Evolutionary conservation across 2,888 invertebrate species (phyloP).

Genomic region (Steinernema scapterisci): DNA sequence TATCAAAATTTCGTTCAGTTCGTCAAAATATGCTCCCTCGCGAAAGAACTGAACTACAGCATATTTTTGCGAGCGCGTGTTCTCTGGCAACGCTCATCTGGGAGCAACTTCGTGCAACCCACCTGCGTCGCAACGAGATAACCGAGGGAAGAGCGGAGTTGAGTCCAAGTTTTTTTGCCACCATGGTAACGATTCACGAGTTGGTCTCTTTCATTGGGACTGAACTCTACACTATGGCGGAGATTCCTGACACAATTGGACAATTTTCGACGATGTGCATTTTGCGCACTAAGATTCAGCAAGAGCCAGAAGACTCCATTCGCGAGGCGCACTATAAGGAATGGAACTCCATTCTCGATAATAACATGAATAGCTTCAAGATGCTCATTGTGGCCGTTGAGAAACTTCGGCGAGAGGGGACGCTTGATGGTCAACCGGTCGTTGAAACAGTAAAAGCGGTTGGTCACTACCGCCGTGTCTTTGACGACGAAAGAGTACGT

Average conservation of each 20-base stretch:
- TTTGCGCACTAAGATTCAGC: background rate
- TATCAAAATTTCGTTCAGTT: background rate
- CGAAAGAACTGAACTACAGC: background rate
- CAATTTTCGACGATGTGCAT: background rate
- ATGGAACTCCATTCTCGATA: background rate
- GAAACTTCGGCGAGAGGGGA: no score
- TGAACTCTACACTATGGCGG: background rate
- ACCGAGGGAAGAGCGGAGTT: no score
- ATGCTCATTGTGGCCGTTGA: no score
- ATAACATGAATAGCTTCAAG: no score
- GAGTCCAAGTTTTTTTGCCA: background rate
- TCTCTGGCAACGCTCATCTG: background rate
- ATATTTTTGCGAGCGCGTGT: background rate
- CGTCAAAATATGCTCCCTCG: background rate
- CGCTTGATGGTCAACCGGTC: no score
- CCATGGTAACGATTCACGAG: background rate
- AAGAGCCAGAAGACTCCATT: background rate
- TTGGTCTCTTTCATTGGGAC: background rate
- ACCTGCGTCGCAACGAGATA: background rate
- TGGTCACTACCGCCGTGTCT: no score
- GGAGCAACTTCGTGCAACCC: background rate
- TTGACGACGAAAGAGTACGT: no score
- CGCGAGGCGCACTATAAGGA: background rate
- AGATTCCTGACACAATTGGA: slow-evolving; percentile 1
- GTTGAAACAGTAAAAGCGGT: no score